A percentile compares a stretch with the other conserved stretches of the same genome.
Evolutionary conservation across 2,113 vertebrate genomes (phyloP).

Genomic region (Baryphthengus martii): DNA sequence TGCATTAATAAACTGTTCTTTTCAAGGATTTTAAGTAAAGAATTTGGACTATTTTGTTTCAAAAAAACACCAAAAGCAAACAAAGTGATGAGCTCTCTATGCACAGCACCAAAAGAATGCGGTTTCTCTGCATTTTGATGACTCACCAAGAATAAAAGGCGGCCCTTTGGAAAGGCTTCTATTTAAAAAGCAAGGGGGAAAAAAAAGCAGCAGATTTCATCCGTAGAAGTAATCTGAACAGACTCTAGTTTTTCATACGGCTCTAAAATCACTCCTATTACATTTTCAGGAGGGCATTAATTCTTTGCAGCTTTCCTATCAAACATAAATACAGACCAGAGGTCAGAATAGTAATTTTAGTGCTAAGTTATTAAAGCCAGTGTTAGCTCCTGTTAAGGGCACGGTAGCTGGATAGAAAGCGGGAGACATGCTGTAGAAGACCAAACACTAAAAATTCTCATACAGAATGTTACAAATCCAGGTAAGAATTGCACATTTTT

Average conservation of each 20-base stretch:
- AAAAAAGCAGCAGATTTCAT: slow-evolving; percentile 12
- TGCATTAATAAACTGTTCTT: neutral
- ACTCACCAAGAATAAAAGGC: slow-evolving; percentile 64
- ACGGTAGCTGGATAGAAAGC: neutral
- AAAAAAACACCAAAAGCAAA: slow-evolving; percentile 4
- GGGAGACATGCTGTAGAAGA: neutral
- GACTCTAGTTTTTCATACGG: neutral
- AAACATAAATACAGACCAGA: neutral
- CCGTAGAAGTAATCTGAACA: neutral
- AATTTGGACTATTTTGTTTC: neutral
- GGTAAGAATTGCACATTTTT: neutral
- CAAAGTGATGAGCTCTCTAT: slow-evolving; percentile 17
- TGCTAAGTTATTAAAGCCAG: neutral
- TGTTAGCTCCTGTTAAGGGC: neutral
- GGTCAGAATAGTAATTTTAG: neutral
- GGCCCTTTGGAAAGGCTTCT: slow-evolving; percentile 62
- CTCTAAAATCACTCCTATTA: neutral
- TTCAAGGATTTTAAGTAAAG: neutral
- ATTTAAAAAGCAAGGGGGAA: slow-evolving; percentile 51
- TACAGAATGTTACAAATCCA: neutral
- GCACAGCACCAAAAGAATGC: slow-evolving; percentile 67
- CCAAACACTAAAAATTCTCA: neutral
- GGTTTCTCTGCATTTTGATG: slow-evolving; percentile 73
- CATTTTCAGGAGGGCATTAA: neutral
- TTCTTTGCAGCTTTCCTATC: neutral